Conservation (phyloP, 2,888 invertebrate species). For the Acanthococcus lagerstroemiae region DNA sequence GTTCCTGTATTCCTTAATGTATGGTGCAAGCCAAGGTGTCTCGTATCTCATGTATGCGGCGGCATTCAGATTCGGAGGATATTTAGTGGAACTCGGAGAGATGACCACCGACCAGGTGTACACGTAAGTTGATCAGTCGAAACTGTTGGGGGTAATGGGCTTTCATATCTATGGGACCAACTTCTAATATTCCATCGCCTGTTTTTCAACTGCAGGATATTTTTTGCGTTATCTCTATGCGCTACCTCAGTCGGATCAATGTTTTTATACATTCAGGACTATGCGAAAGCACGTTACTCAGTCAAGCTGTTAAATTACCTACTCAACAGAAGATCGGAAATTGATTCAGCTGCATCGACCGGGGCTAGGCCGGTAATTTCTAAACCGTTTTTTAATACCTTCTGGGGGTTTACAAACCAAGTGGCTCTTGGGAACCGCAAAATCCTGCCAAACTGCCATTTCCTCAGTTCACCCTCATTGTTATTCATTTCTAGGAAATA, state of each 20-base stretch:
- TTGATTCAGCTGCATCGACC: conserved; percentile 43
- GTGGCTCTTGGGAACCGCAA: too few species aligned
- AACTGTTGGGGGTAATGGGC: neutral
- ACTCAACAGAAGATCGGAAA: conserved; percentile 42
- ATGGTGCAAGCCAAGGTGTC: conserved; percentile 43
- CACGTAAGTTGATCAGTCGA: conserved; percentile 38
- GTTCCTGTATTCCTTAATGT: conserved; percentile 40
- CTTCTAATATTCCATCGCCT: too few species aligned
- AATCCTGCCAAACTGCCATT: neutral
- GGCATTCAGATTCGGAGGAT: conserved; percentile 46
- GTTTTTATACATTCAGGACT: conserved; percentile 43
- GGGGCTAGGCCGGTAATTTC: conserved; percentile 41
- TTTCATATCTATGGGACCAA: too few species aligned
- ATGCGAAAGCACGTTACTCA: conserved; percentile 42
- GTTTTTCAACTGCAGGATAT: conserved; percentile 45
- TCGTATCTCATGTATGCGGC: conserved; percentile 47
- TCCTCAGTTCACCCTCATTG: neutral
- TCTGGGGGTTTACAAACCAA: neutral
- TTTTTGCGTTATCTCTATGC: conserved; percentile 47
- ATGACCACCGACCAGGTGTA: conserved; percentile 43
- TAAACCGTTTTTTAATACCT: neutral
- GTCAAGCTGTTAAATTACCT: conserved; percentile 40
- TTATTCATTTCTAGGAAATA: conserved; percentile 24
- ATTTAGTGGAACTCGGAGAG: conserved; percentile 43
- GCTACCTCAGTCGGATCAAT: conserved; percentile 44